A percentile compares a stretch with the other conserved stretches of the same genome.
Evolutionary conservation across 1,140 invertebrate species (phyloP).

Genomic region (Ceratosolen fusciceps): DNA sequence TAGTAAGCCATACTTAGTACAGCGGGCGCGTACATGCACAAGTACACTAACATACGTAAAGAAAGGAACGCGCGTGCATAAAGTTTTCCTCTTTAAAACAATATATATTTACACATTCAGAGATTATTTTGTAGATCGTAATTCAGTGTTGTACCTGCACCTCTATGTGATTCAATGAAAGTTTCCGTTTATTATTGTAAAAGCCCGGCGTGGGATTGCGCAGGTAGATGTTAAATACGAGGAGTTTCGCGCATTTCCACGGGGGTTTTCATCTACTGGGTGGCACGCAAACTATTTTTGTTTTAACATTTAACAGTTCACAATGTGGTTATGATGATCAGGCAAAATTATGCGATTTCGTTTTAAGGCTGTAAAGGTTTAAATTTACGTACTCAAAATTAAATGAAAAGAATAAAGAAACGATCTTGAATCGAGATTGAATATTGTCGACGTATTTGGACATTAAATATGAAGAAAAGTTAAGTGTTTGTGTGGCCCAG

Average conservation of each 20-base stretch:
- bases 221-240: neutral
- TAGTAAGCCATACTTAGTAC: too few species aligned
- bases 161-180: slow-evolving; percentile 44
- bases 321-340: neutral
- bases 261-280: neutral
- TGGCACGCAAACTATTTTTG: slow-evolving; percentile 24
- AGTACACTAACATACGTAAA: slow-evolving; percentile 13
- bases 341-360: slow-evolving; percentile 12
- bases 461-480: slow-evolving; percentile 35
- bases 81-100: slow-evolving; percentile 20
- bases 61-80: neutral
- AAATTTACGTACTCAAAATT: slow-evolving; percentile 31
- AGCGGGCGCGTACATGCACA: slow-evolving; percentile 18
- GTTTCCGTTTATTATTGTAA: slow-evolving; percentile 16
- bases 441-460: slow-evolving; percentile 46
- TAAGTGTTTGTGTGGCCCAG: slow-evolving; percentile 48
- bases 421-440: slow-evolving; percentile 27
- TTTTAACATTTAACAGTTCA: slow-evolving; percentile 3
- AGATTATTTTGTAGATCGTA: slow-evolving; percentile 45
- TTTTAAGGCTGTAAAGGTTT: slow-evolving; percentile 21
- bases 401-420: slow-evolving; percentile 20
- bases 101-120: slow-evolving; percentile 23
- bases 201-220: neutral
- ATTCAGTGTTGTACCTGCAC: slow-evolving; percentile 48
- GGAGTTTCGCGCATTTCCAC: neutral